Percentiles rank a stretch among this genome's conserved stretches.
Evolutionary conservation across 2,888 invertebrate species (phyloP).

Genomic region (Dasysyrphus albostriatus): DNA sequence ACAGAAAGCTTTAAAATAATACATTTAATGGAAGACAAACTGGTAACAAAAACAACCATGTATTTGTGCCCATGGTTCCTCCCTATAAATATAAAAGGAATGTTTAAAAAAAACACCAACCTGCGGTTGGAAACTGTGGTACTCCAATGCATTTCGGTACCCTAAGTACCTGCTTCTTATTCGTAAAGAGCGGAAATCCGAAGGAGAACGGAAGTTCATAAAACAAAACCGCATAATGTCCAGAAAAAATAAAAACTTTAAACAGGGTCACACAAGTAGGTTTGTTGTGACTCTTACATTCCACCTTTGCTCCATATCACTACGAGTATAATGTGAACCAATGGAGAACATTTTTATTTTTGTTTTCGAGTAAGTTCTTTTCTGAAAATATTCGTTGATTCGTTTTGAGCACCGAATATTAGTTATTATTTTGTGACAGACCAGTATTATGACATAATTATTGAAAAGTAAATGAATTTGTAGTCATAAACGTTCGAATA

Average conservation of each 20-base stretch:
- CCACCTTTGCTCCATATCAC: neutral
- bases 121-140: neutral
- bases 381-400: neutral
- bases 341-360: neutral
- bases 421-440: neutral
- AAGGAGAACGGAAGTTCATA: conserved; percentile 53
- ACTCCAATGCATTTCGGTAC: neutral
- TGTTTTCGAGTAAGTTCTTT: neutral
- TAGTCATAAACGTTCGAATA: conserved; percentile 62
- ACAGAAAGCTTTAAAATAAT: neutral
- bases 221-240: neutral
- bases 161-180: neutral
- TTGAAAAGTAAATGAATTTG: conserved; percentile 58
- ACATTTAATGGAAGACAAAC: neutral
- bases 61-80: neutral
- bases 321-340: neutral
- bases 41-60: neutral
- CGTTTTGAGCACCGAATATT: neutral
- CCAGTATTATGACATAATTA: conserved; percentile 25
- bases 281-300: neutral
- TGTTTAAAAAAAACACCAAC: neutral
- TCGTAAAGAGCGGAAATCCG: conserved; percentile 15
- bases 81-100: neutral
- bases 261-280: neutral
- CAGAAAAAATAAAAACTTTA: neutral